phyloP scores from a whole-genome alignment of 2,113 vertebrate species.

The Bothrops jararaca region DNA sequence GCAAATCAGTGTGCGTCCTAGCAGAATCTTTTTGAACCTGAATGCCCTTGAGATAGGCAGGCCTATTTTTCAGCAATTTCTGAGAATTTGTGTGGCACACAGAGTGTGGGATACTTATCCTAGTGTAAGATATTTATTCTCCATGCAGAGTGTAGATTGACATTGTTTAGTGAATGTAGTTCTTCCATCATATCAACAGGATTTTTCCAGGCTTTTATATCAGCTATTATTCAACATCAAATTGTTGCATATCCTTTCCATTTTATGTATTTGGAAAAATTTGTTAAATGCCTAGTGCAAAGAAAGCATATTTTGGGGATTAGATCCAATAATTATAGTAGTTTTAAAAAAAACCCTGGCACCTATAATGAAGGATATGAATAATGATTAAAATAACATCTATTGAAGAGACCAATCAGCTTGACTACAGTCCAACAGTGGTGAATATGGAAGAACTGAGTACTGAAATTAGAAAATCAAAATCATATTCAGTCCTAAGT shows the following conservation, averaged over 20 bases:
- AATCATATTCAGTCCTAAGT: not conserved
- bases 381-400: not conserved
- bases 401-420: not conserved
- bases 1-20: not conserved
- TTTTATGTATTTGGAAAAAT: not conserved
- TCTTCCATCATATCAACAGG: slow-evolving; percentile 16
- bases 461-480: not conserved
- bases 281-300: not conserved
- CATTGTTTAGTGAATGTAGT: slow-evolving; percentile 1
- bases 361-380: not conserved
- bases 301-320: not conserved
- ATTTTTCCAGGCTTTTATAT: slow-evolving; percentile 25
- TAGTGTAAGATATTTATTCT: not conserved
- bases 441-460: not conserved
- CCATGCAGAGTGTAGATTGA: not conserved
- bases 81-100: not conserved
- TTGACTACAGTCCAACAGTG: not conserved
- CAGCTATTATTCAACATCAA: not conserved
- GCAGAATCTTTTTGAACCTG: not conserved
- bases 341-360: not conserved
- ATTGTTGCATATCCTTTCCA: not conserved
- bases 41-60: not conserved
- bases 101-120: not conserved
- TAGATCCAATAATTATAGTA: not conserved
- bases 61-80: not conserved